phyloP scores from a whole-genome alignment of 35 echinoderm and acorn worm genomes.

The Lytechinus variegatus region DNA sequence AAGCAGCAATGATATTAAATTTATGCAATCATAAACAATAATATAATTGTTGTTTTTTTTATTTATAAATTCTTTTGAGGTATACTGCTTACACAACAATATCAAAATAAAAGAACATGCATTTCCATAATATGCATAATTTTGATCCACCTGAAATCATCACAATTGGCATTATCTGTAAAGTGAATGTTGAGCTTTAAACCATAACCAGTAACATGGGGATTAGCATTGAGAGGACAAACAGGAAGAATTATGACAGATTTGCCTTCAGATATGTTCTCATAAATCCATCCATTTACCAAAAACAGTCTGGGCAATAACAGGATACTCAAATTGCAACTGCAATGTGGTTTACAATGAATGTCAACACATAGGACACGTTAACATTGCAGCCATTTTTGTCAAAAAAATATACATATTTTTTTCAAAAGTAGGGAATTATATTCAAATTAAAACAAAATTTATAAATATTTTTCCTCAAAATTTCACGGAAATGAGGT shows the following conservation, averaged over 20 bases:
- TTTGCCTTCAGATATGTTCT: constrained; percentile 3
- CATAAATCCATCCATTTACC: neutral
- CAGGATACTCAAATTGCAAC: neutral
- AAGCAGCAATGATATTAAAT: too few species aligned
- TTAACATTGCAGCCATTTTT: neutral
- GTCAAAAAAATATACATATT: neutral
- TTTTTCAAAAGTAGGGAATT: neutral
- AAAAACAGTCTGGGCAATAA: neutral
- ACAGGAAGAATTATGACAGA: constrained; percentile 7
- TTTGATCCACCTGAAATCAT: too few species aligned
- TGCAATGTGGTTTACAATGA: neutral
- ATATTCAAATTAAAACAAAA: too few species aligned
- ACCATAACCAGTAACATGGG: neutral
- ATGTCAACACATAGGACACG: neutral
- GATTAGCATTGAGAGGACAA: neutral
- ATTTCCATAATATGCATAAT: too few species aligned
- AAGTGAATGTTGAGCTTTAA: neutral
- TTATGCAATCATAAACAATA: too few species aligned
- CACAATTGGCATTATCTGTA: too few species aligned
- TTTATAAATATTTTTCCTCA: too few species aligned
- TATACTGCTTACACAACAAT: too few species aligned
- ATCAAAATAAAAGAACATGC: too few species aligned
- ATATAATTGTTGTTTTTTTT: too few species aligned
- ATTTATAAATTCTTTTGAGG: too few species aligned
- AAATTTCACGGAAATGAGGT: too few species aligned